A percentile compares a stretch with the other conserved stretches of the same genome.
phyloP scores from a whole-genome alignment of 2,797 vertebrate genomes.

The Gallinago solitaria region DNA sequence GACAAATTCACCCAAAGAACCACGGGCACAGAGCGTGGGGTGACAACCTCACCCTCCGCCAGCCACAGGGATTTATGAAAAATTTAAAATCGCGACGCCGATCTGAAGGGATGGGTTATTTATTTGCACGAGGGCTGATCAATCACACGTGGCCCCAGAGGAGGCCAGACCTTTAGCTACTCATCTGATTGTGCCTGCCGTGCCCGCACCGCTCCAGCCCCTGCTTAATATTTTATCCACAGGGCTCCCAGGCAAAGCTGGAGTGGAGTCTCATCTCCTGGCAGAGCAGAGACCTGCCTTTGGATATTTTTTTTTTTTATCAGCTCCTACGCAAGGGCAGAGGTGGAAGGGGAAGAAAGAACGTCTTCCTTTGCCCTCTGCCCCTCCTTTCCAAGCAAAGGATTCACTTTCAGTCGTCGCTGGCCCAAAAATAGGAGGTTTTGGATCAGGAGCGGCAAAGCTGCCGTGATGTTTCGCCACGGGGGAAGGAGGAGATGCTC shows the following conservation, averaged over 20 bases:
- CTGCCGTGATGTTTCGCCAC: background rate
- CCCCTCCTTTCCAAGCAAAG: slow-evolving; percentile 42
- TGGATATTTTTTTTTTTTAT: background rate
- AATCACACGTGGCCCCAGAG: slow-evolving; percentile 74
- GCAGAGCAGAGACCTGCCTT: background rate
- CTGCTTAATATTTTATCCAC: slow-evolving; percentile 69
- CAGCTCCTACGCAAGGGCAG: slow-evolving; percentile 22
- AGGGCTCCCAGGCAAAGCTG: slow-evolving; percentile 2
- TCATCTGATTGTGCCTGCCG: slow-evolving; percentile 66
- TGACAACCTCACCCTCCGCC: slow-evolving; percentile 42
- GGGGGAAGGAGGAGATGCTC: background rate
- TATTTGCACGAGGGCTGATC: slow-evolving; percentile 72
- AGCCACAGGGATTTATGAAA: slow-evolving; percentile 64
- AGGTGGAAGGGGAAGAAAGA: slow-evolving; percentile 21
- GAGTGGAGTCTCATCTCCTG: slow-evolving; percentile 22
- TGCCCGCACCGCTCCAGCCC: background rate
- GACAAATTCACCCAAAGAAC: slow-evolving; percentile 59
- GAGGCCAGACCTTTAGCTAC: slow-evolving; percentile 74
- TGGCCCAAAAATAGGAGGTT: background rate
- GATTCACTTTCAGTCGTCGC: slow-evolving; percentile 19
- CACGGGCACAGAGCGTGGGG: background rate
- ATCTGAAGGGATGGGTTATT: slow-evolving; percentile 70
- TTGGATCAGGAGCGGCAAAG: slow-evolving; percentile 1
- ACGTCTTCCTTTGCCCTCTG: slow-evolving; percentile 17
- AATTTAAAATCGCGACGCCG: slow-evolving; percentile 74